Evolutionary conservation across 2,888 invertebrate genomes (phyloP), one percentile per base, ranked within the genome.

Genomic region (Minunthozetes semirufus): DNA sequence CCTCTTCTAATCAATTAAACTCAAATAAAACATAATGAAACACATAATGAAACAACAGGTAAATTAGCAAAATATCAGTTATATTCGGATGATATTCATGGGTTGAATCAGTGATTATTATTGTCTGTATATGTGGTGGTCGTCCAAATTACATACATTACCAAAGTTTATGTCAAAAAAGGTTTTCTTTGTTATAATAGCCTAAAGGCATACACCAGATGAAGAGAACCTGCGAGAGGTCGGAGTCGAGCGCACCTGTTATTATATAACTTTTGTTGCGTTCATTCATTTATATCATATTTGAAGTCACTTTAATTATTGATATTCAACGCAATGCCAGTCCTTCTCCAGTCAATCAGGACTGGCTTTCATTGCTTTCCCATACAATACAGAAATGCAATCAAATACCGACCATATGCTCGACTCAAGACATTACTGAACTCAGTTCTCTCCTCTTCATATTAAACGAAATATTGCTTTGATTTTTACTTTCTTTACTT

Each of bases 251-350:
- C 50, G 59, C 59, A 59, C 59, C 59, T 59, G 59, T 59, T 59
- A 59, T 59, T 59, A 59, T 59, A 59, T 59, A 59, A 59, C 59
- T 59, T 48, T 53, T 59, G 29, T 59, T 25, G 59, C 59, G 27
- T 59, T 59, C 59, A 59, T 59, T 59, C 27, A 59, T 56, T 56
- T 59, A 59, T 59, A 59, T 59, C 59, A 59, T 59, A 59, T 27
- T 25, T 59, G 29, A 59, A 59, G 59, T 59, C 59, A 56, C 59
- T 59, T 59, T 59, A 59, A 59, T 59, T 59, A 59, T 59, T 59
- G 59, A 59, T 59, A 59, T 27, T 59, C 27, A 59, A 29, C 59
- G 59, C 59, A 59, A 27, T 59, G 59, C 59, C 59, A 59, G 59
- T 29, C 53, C 53, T 53, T 9, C 19, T 59, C 13, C 25, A 59